Percentiles rank a stretch among this genome's conserved stretches.
phyloP scores from a whole-genome alignment of 2,113 vertebrate genomes.

The Poeciliopsis prolifica region DNA sequence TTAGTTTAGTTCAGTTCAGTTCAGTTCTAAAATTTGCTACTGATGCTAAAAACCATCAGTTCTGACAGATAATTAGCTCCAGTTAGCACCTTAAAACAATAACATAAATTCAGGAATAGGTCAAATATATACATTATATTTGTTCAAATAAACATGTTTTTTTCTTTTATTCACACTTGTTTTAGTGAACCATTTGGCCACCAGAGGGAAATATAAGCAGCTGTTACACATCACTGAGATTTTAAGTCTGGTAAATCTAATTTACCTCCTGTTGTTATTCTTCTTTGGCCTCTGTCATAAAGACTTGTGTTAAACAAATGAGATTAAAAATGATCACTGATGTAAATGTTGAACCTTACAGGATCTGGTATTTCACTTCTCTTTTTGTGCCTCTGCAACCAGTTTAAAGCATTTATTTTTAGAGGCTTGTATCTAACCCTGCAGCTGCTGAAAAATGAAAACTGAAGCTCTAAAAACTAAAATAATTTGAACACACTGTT shows the following conservation, averaged over 20 bases:
- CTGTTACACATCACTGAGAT: background rate
- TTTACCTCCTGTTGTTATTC: background rate
- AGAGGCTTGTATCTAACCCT: background rate
- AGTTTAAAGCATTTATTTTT: background rate
- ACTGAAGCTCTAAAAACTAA: background rate
- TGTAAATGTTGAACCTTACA: background rate
- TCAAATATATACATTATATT: no score
- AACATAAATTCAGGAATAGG: no score
- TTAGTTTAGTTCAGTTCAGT: no score
- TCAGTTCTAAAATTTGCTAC: no score
- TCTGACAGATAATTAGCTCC: no score
- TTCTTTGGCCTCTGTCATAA: background rate
- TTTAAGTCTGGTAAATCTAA: background rate
- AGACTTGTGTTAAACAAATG: background rate
- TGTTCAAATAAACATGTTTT: background rate
- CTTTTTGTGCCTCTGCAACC: background rate
- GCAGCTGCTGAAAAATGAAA: background rate
- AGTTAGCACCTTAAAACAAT: no score
- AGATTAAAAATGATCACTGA: background rate
- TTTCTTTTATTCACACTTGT: background rate
- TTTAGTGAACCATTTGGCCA: background rate
- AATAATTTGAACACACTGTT: background rate
- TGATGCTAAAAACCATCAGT: no score
- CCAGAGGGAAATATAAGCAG: background rate
- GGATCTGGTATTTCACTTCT: background rate